Conservation (phyloP, 1,140 invertebrate species). For the Ostrea denselamellosa region DNA sequence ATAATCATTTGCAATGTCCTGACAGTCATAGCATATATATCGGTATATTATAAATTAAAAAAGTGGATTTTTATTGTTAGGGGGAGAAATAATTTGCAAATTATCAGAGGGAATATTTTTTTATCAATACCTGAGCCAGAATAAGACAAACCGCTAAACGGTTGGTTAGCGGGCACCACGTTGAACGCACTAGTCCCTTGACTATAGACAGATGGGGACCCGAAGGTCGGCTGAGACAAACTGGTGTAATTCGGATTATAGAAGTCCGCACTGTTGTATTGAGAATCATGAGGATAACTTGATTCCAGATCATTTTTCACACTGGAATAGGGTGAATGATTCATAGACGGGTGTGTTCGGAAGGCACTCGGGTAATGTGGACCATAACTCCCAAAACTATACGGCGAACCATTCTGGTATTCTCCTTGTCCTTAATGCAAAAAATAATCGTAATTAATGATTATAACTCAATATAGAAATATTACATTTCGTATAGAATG, state of each 20-base stretch:
- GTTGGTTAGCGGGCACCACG: conserved; percentile 68
- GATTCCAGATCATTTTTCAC: conserved; percentile 71
- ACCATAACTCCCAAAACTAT: conserved; percentile 48
- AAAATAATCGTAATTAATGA: no score
- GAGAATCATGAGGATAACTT: conserved; percentile 60
- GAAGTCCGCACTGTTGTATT: conserved; percentile 52
- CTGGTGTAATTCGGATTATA: conserved; percentile 56
- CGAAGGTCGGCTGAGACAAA: conserved; percentile 46
- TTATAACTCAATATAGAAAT: no score
- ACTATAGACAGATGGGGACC: conserved; percentile 55
- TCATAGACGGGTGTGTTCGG: conserved; percentile 56
- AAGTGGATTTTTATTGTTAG: no score
- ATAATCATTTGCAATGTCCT: no score
- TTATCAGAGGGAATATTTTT: no score
- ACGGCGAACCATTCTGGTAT: conserved; percentile 50
- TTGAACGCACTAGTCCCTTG: conserved; percentile 73
- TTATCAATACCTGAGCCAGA: conserved; percentile 54
- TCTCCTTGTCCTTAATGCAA: conserved; percentile 60
- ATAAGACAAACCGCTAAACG: conserved; percentile 53
- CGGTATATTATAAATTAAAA: no score
- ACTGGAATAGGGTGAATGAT: conserved; percentile 55
- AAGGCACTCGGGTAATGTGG: conserved; percentile 61
- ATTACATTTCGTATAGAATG: no score
- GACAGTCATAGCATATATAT: no score
- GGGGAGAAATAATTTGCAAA: no score